Conservation (phyloP, 2,113 vertebrate species). For the Polyodon spathula region DNA sequence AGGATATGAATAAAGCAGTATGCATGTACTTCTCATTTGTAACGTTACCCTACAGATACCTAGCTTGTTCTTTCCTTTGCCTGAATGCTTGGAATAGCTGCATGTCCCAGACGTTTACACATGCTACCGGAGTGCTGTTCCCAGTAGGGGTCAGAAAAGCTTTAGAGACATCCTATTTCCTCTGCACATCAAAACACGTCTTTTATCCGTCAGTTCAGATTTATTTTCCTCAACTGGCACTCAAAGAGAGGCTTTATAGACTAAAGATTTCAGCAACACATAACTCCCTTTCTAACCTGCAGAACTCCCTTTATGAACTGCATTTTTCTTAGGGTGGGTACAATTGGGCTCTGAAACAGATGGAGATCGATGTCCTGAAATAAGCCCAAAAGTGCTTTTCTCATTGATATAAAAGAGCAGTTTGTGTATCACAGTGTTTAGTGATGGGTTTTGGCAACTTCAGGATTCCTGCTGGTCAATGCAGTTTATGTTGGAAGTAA, state of each 20-base stretch:
- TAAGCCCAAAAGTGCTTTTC: no score
- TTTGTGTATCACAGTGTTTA: no score
- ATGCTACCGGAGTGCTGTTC: background rate
- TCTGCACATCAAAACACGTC: slow-evolving; percentile 4
- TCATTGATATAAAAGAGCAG: no score
- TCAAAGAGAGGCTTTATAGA: slow-evolving; percentile 6
- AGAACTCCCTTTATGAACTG: background rate
- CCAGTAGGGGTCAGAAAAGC: background rate
- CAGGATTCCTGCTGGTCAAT: no score
- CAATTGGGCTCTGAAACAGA: background rate
- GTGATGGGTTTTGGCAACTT: no score
- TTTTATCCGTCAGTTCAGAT: slow-evolving; percentile 17
- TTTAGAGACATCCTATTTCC: slow-evolving; percentile 4
- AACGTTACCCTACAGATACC: background rate
- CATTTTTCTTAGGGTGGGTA: background rate
- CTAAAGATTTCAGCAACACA: slow-evolving; percentile 2
- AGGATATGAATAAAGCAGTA: background rate
- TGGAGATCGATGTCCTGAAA: no score
- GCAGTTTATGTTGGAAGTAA: no score
- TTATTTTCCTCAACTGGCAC: slow-evolving; percentile 3
- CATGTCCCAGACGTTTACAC: background rate
- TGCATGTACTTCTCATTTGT: background rate
- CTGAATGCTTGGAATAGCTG: slow-evolving; percentile 5
- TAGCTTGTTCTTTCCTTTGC: background rate
- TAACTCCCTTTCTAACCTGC: background rate